These are phyloP conservation scores for Samia ricini DNA, from an alignment of 1,140 invertebrate genomes.

Conservation along the genomic window DNA sequence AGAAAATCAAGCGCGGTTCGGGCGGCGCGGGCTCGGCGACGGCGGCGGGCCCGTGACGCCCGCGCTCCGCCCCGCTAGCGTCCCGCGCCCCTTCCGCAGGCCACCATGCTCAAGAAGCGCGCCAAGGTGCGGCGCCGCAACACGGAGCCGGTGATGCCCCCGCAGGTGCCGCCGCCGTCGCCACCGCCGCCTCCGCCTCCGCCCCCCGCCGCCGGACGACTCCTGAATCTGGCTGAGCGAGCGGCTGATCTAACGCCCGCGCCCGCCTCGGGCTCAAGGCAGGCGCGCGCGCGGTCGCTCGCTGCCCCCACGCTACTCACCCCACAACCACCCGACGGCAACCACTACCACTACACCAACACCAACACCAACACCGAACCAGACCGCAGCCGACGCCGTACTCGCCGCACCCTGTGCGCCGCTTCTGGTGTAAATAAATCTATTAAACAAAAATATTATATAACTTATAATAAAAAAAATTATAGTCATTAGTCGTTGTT, in stretches of 20 bases:
- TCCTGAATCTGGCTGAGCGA: slow-evolving; percentile 82
- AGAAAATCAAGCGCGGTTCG: slow-evolving; percentile 96
- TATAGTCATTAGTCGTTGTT: slow-evolving; percentile 62
- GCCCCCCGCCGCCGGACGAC: slow-evolving; percentile 48
- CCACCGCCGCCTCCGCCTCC: slow-evolving; percentile 61
- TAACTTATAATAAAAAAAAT: slow-evolving; percentile 66
- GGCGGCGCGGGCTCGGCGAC: slow-evolving; percentile 46
- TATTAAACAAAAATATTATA: slow-evolving; percentile 62
- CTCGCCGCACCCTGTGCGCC: background rate
- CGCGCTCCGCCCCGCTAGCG: slow-evolving; percentile 35
- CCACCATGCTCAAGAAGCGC: slow-evolving; percentile 93
- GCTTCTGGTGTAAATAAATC: slow-evolving; percentile 52
- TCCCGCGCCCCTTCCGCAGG: slow-evolving; percentile 81
- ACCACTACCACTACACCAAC: background rate
- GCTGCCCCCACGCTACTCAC: slow-evolving; percentile 73
- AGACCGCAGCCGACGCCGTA: background rate
- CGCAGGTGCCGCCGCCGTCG: slow-evolving; percentile 31
- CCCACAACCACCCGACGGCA: background rate
- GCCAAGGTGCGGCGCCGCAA: slow-evolving; percentile 97
- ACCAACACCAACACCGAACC: background rate
- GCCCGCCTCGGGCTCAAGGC: slow-evolving; percentile 78
- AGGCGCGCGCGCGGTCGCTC: slow-evolving; percentile 73
- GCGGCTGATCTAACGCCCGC: slow-evolving; percentile 82
- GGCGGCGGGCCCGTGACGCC: slow-evolving; percentile 61
- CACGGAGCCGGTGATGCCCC: slow-evolving; percentile 93